Percentiles rank a stretch among this genome's conserved stretches.
These are phyloP conservation scores for Tiliqua scincoides DNA, from an alignment of 2,113 vertebrate genomes.

Conservation along the genomic window DNA sequence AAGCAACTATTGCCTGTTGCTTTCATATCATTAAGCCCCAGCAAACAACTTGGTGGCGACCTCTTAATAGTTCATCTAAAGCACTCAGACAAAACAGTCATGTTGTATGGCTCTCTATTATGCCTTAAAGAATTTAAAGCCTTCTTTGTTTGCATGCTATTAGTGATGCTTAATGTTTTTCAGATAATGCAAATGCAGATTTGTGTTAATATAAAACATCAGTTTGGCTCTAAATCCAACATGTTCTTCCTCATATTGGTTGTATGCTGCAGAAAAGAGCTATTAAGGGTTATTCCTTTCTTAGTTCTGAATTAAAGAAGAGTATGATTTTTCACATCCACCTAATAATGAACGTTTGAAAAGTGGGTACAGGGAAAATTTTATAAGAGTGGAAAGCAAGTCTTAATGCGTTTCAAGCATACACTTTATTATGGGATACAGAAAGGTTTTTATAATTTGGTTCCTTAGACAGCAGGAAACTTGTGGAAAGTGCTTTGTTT, in stretches of 20 bases:
- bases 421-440: not conserved
- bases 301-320: no score
- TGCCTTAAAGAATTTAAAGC: constrained; percentile 41
- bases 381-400: not conserved
- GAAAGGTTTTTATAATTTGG: not conserved
- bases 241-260: not conserved
- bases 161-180: not conserved
- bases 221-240: not conserved
- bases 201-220: not conserved
- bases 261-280: not conserved
- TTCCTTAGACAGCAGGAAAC: not conserved
- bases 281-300: no score
- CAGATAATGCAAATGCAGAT: not conserved
- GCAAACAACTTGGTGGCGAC: not conserved
- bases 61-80: not conserved
- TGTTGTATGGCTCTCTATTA: constrained; percentile 50
- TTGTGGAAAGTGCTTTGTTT: no score
- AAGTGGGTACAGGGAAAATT: not conserved
- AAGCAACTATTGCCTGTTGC: not conserved
- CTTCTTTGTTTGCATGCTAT: constrained; percentile 47
- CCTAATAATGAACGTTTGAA: not conserved
- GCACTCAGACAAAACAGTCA: constrained; percentile 27
- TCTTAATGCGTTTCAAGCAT: not conserved
- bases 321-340: no score
- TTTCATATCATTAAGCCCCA: not conserved